Evolutionary conservation across 2,888 invertebrate genomes (phyloP).

Genomic region (Apodemia duryi): DNA sequence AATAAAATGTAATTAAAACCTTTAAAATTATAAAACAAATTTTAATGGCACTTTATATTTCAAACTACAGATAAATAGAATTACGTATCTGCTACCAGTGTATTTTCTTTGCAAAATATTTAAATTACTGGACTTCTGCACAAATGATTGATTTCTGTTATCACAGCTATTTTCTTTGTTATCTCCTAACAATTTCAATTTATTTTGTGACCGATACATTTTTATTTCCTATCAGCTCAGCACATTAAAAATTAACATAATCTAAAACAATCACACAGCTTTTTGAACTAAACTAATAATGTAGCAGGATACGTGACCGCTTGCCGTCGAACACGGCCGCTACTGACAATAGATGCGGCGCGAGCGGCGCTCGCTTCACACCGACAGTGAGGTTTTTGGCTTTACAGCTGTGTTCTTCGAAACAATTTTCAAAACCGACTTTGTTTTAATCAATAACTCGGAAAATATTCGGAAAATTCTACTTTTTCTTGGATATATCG

Average conservation of each 20-base stretch:
- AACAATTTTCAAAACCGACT: not conserved
- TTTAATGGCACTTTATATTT: no score
- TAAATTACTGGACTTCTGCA: not conserved
- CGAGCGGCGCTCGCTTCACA: no score
- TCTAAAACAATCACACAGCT: not conserved
- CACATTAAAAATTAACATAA: not conserved
- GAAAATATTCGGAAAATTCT: not conserved
- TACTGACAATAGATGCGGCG: not conserved
- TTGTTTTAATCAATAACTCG: not conserved
- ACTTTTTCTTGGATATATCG: conserved; percentile 1
- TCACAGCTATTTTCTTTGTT: not conserved
- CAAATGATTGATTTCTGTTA: not conserved
- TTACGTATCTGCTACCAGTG: no score
- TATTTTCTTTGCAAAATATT: not conserved
- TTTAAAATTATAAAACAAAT: no score
- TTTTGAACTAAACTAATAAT: not conserved
- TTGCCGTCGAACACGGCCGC: not conserved
- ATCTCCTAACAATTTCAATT: not conserved
- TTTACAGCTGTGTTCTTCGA: not conserved
- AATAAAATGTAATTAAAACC: no score
- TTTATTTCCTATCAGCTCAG: not conserved
- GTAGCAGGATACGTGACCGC: not conserved
- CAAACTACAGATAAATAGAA: no score
- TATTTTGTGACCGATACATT: not conserved
- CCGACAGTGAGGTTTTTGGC: no score